phyloP scores from a whole-genome alignment of 2,113 vertebrate species.

The Cheilinus undulatus region DNA sequence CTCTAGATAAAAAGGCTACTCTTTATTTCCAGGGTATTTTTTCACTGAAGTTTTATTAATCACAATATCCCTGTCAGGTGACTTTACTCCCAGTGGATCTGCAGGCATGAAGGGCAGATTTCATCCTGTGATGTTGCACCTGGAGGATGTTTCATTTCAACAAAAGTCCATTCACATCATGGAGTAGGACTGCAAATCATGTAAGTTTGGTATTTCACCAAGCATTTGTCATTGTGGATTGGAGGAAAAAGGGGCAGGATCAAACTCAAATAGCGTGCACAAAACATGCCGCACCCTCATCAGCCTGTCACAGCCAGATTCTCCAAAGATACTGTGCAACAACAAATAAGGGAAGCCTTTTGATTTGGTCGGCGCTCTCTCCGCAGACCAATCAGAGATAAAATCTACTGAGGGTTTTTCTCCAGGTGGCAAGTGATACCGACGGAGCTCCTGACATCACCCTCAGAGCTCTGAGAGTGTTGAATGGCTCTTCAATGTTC shows the following conservation, averaged over 20 bases:
- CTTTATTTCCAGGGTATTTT: constrained; percentile 27
- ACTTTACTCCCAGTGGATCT: constrained; percentile 41
- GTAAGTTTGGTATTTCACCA: constrained; percentile 11
- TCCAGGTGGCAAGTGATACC: constrained; percentile 80
- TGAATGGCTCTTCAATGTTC: constrained; percentile 61
- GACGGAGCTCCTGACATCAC: constrained; percentile 65
- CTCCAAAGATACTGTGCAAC: constrained; percentile 72
- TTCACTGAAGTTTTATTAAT: constrained; percentile 51
- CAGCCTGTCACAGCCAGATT: constrained; percentile 73
- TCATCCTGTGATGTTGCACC: constrained; percentile 59
- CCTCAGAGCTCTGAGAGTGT: constrained; percentile 44
- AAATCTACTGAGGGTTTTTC: constrained; percentile 74
- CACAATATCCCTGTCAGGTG: constrained; percentile 42
- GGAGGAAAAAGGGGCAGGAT: constrained; percentile 29
- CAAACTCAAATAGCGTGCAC: constrained; percentile 47
- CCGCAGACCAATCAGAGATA: constrained; percentile 69
- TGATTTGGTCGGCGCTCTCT: constrained; percentile 68
- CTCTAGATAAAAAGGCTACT: constrained; percentile 43
- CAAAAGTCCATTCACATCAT: constrained; percentile 17
- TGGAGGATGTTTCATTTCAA: constrained; percentile 32
- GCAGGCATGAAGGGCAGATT: constrained; percentile 30
- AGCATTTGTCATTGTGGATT: constrained; percentile 37
- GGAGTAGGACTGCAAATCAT: constrained; percentile 28
- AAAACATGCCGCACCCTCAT: constrained; percentile 76
- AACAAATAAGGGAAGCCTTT: constrained; percentile 79